Evolutionary conservation across 2,113 vertebrate species (phyloP).

Genomic region (Malurus alboscapulatus): DNA sequence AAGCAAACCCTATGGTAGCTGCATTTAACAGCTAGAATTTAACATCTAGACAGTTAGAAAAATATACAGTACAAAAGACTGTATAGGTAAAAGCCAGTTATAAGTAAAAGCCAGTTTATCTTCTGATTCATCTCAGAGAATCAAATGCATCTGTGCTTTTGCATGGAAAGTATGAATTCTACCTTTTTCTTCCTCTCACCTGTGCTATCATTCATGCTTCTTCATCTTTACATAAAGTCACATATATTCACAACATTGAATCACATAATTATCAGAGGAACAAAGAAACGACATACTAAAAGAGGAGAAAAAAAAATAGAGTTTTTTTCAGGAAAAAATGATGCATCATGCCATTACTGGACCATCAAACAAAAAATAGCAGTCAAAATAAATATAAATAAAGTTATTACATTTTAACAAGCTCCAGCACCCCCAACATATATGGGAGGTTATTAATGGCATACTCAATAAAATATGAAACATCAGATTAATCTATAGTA

Average conservation of each 20-base stretch:
- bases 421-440: fast-evolving
- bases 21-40: background rate
- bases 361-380: background rate
- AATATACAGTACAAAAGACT: background rate
- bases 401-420: background rate
- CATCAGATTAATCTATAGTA: background rate
- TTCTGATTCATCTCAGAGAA: background rate
- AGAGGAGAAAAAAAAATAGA: background rate
- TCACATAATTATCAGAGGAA: background rate
- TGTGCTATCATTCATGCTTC: background rate
- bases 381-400: background rate
- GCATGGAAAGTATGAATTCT: background rate
- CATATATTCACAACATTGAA: background rate
- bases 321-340: background rate
- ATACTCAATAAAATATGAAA: background rate
- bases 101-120: background rate
- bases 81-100: background rate
- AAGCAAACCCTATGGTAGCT: background rate
- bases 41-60: background rate
- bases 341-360: background rate
- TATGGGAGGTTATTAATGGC: background rate
- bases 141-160: background rate
- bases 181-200: background rate
- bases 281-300: background rate
- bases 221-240: background rate